These are phyloP conservation scores for Contarinia nasturtii DNA, from an alignment of 1,140 invertebrate species.

Conservation along the genomic window DNA sequence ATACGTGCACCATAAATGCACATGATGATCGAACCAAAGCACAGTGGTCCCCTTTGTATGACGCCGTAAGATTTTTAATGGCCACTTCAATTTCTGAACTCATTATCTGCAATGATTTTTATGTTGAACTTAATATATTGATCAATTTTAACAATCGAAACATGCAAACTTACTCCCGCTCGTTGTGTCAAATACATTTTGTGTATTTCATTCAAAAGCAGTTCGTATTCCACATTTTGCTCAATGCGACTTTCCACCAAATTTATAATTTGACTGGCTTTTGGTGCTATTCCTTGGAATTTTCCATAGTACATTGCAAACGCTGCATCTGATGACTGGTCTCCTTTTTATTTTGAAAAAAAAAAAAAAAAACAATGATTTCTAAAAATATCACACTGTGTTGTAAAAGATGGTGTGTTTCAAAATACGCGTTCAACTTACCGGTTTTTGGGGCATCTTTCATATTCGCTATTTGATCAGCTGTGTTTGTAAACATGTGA, in stretches of 20 bases:
- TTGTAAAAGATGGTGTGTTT: no score
- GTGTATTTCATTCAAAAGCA: conserved; percentile 63
- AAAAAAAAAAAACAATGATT: background rate
- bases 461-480: conserved; percentile 43
- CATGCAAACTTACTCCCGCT: conserved; percentile 41
- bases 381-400: background rate
- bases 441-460: conserved; percentile 22
- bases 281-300: conserved; percentile 72
- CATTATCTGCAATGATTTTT: conserved; percentile 7
- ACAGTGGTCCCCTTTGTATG: conserved; percentile 69
- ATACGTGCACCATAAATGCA: conserved; percentile 75
- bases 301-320: conserved; percentile 86
- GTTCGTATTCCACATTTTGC: conserved; percentile 53
- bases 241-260: conserved; percentile 60
- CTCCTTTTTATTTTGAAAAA: no score
- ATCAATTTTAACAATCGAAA: background rate
- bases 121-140: no score
- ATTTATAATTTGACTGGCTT: conserved; percentile 60
- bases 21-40: conserved; percentile 70
- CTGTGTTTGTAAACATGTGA: conserved; percentile 52
- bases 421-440: no score
- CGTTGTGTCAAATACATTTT: conserved; percentile 67
- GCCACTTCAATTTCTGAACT: conserved; percentile 52
- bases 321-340: conserved; percentile 41
- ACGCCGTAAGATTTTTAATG: conserved; percentile 44